These are phyloP conservation scores for Rhadinocentrus ornatus DNA, from an alignment of 2,797 vertebrate genomes.

Conservation along the genomic window DNA sequence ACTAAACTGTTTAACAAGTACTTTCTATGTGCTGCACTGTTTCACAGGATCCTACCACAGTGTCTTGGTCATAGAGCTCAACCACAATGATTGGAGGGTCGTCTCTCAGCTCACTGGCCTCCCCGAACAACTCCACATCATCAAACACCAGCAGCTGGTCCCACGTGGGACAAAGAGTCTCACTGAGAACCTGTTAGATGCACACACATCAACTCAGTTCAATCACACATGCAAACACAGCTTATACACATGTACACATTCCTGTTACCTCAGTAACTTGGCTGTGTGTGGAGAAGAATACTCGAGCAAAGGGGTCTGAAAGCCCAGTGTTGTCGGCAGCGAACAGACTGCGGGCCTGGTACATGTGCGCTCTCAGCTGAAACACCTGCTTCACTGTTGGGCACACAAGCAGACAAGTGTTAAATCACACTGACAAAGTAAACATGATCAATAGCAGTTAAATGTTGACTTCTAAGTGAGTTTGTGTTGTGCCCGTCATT, in stretches of 20 bases:
- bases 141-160: conserved; percentile 96
- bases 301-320: conserved; percentile 94
- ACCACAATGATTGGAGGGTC: conserved; percentile 97
- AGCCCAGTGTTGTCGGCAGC: conserved; percentile 96
- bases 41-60: conserved; percentile 84
- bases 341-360: conserved; percentile 96
- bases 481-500: conserved; percentile 7
- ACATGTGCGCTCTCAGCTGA: conserved; percentile 97
- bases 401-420: conserved; percentile 12
- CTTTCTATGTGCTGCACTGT: background rate
- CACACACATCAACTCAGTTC: background rate
- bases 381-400: conserved; percentile 94
- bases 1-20: conserved; percentile 10
- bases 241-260: background rate
- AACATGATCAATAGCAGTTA: conserved; percentile 15
- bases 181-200: conserved; percentile 87
- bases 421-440: background rate
- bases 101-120: conserved; percentile 91
- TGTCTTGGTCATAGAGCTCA: conserved; percentile 97
- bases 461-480: background rate
- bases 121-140: conserved; percentile 93
- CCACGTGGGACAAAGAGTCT: conserved; percentile 97
- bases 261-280: conserved; percentile 93
- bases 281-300: conserved; percentile 98
- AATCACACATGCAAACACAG: background rate